A percentile compares a stretch with the other conserved stretches of the same genome.
These are phyloP conservation scores for Megalonaias nervosa DNA, from an alignment of 1,140 invertebrate species.

Conservation along the genomic window DNA sequence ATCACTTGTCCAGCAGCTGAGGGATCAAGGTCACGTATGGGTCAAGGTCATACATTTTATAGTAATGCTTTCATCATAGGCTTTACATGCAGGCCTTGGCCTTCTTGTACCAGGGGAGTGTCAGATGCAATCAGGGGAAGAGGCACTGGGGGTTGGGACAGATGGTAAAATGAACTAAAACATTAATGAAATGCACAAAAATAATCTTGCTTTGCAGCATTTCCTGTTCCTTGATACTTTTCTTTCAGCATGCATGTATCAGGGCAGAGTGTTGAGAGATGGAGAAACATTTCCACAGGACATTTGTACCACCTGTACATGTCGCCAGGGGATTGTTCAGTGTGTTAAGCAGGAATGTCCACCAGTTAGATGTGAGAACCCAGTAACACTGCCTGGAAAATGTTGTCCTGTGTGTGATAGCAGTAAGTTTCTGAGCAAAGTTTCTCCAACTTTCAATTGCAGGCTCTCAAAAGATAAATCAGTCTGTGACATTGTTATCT, in stretches of 20 bases:
- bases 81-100: too few species aligned
- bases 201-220: background rate
- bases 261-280: constrained; percentile 49
- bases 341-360: constrained; percentile 56
- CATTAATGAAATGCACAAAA: background rate
- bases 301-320: constrained; percentile 58
- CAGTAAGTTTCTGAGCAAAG: constrained; percentile 41
- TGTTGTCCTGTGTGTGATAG: constrained; percentile 64
- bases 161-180: background rate
- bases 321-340: constrained; percentile 56
- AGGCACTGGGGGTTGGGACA: background rate
- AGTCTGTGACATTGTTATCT: too few species aligned
- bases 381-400: constrained; percentile 47
- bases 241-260: constrained; percentile 57
- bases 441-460: too few species aligned
- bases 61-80: too few species aligned
- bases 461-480: too few species aligned
- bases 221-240: background rate
- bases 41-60: too few species aligned
- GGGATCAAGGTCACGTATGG: too few species aligned
- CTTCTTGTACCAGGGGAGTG: background rate
- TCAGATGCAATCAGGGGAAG: background rate
- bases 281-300: constrained; percentile 49
- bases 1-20: too few species aligned
- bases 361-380: constrained; percentile 45